Percentiles rank a stretch among this genome's conserved stretches.
These are phyloP conservation scores for Notothenia rossii DNA, from an alignment of 2,113 vertebrate species.

Conservation along the genomic window DNA sequence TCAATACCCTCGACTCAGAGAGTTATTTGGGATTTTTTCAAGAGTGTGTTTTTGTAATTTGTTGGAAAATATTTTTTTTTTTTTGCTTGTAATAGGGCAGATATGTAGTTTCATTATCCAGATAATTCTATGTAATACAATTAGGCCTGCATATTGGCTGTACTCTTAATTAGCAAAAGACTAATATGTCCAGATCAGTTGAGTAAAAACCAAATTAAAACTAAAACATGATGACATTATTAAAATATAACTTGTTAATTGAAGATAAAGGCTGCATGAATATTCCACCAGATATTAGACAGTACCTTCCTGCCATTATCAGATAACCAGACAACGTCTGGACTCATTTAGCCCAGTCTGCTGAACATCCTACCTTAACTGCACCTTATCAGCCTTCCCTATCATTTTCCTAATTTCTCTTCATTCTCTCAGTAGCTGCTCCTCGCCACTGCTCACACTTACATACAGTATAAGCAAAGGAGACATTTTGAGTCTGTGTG, in stretches of 20 bases:
- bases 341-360: slow-evolving; percentile 60
- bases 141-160: neutral
- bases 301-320: slow-evolving; percentile 58
- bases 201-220: slow-evolving; percentile 43
- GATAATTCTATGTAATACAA: neutral
- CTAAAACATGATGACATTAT: slow-evolving; percentile 30
- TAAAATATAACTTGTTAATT: slow-evolving; percentile 63
- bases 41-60: too few relatives aligned
- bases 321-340: slow-evolving; percentile 36
- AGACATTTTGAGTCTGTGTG: slow-evolving; percentile 16
- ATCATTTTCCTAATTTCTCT: slow-evolving; percentile 55
- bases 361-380: slow-evolving; percentile 63
- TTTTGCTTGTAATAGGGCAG: neutral
- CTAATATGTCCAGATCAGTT: neutral
- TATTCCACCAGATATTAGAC: slow-evolving; percentile 71
- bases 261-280: slow-evolving; percentile 65
- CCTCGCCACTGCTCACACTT: slow-evolving; percentile 10
- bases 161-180: neutral
- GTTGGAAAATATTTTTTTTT: neutral
- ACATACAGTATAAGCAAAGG: neutral
- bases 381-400: slow-evolving; percentile 41
- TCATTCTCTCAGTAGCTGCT: slow-evolving; percentile 11
- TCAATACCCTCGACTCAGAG: neutral
- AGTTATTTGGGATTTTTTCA: neutral
- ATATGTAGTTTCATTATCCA: neutral